Conservation (phyloP, 2,113 vertebrate genomes). For the Anser cygnoides region DNA sequence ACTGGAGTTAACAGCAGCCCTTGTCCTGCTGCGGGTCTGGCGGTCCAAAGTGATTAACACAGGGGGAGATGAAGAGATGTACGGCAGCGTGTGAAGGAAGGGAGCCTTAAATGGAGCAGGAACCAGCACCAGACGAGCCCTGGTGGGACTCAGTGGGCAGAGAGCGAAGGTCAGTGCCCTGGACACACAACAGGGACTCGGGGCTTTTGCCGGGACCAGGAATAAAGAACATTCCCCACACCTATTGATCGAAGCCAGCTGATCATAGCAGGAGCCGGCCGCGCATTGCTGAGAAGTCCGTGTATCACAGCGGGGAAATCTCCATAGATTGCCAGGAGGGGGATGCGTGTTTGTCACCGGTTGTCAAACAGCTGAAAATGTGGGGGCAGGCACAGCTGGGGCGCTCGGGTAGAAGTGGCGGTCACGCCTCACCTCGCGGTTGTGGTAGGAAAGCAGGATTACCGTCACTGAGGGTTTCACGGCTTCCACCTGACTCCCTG, state of each 20-base stretch:
- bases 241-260: background rate
- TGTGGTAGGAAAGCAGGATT: background rate
- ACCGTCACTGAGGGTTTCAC: background rate
- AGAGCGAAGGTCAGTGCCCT: background rate
- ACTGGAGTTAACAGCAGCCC: background rate
- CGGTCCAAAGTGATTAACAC: background rate
- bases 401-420: background rate
- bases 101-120: background rate
- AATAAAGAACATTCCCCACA: background rate
- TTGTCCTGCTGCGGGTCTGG: background rate
- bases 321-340: background rate
- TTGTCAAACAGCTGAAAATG: background rate
- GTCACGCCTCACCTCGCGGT: background rate
- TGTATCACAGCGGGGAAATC: background rate
- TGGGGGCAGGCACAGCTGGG: background rate
- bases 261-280: background rate
- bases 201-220: background rate
- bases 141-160: background rate
- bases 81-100: background rate
- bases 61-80: background rate
- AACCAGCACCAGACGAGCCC: background rate
- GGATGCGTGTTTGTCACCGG: background rate
- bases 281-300: background rate
- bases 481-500: background rate
- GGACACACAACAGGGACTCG: background rate